Evolutionary conservation across 2,113 vertebrate species (phyloP).

Genomic region (Rhynchomys soricoides): DNA sequence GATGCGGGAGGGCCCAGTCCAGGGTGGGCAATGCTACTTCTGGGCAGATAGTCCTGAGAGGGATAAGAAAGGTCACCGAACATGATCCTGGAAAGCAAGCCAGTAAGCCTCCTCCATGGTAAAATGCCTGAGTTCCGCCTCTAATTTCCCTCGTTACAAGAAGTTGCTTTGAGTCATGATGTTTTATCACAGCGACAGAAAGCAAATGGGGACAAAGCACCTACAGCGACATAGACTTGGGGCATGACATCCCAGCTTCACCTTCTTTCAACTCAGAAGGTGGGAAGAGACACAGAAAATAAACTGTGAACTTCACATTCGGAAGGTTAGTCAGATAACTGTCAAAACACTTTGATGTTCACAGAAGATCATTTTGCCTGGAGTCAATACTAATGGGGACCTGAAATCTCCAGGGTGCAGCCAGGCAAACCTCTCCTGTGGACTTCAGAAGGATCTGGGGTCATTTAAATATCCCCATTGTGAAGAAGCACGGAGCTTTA

Average conservation of each 20-base stretch:
- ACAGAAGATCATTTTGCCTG: slow-evolving; percentile 74
- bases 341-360: slow-evolving; percentile 77
- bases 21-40: neutral
- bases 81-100: neutral
- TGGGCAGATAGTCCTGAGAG: neutral
- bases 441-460: slow-evolving; percentile 66
- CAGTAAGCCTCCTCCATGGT: neutral
- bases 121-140: neutral
- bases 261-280: neutral
- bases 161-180: neutral
- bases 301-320: neutral
- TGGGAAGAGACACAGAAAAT: neutral
- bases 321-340: neutral
- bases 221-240: too few relatives aligned
- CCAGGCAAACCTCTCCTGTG: slow-evolving; percentile 76
- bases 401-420: slow-evolving; percentile 75
- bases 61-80: neutral
- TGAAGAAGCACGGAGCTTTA: slow-evolving; percentile 78
- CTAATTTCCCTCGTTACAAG: neutral
- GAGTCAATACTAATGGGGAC: slow-evolving; percentile 70
- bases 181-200: neutral
- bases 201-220: too few relatives aligned
- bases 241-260: accelerated
- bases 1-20: neutral
- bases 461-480: slow-evolving; percentile 85